Evolutionary conservation across 1,140 invertebrate species (phyloP).

Genomic region (Pseudobourletiella spinata): DNA sequence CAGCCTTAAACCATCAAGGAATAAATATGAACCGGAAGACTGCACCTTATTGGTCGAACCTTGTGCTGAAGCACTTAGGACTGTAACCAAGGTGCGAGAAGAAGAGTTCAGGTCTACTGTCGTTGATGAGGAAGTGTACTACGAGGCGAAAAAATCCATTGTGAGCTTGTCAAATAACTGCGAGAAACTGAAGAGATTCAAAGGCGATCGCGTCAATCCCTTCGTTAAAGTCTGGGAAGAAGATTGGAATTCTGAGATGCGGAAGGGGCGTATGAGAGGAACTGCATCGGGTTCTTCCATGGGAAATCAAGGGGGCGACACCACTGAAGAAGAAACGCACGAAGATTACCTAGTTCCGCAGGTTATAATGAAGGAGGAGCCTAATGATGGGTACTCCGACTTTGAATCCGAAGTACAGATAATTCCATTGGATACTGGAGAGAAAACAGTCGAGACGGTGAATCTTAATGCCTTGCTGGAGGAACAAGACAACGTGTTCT

Average conservation of each 20-base stretch:
- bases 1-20: not conserved
- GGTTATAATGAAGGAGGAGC: no score
- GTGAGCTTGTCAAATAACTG: not conserved
- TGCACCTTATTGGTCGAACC: conserved; percentile 7
- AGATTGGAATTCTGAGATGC: conserved; percentile 8
- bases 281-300: no score
- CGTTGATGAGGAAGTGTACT: not conserved
- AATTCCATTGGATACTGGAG: no score
- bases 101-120: conserved; percentile 15
- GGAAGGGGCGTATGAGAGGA: no score
- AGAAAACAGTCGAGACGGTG: no score
- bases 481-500: no score
- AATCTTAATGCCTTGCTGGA: no score
- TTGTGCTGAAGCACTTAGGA: not conserved
- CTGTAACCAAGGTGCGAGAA: not conserved
- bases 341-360: no score
- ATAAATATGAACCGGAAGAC: not conserved
- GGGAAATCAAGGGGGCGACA: no score
- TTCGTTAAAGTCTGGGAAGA: conserved; percentile 12
- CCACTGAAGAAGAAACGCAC: no score
- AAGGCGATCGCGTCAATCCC: not conserved
- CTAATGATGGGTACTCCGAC: no score
- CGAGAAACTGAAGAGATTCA: conserved; percentile 2
- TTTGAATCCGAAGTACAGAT: no score
- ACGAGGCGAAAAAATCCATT: not conserved